Evolutionary conservation across 1,140 invertebrate genomes (phyloP), one percentile per base, ranked within the genome.

Genomic region (Cherax destructor): DNA sequence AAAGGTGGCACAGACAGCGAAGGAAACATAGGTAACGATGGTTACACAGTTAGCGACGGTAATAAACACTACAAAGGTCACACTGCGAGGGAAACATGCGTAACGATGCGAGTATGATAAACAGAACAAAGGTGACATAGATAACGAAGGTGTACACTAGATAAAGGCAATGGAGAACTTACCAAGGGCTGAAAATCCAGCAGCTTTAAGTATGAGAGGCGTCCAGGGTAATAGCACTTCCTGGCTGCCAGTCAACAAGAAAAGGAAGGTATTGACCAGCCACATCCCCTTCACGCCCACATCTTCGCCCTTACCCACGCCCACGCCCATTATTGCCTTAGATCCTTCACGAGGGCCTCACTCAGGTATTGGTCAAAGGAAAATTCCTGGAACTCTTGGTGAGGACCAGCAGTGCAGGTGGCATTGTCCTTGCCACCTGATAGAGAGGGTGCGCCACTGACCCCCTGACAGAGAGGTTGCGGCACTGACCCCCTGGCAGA

Each of bases 161-260:
- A 69, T 21, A 47, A 72, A 30, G 24, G 0, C 9, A 61, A 4
- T 50, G 61, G 6, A 49, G 24, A 24, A 89, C 83, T 80, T 65
- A 91, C 89, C 61, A 9, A 24, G 61, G 16, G 89, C 81, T 1
- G 74, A 50, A 13, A 91, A 79, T 3, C 83, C 77, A 24, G 83
- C 74, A 72, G 74, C 76, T 18, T 78, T 77, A 9, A 91, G 83
- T 30, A 91, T 77, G 18, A 91, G 83, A 7, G 89, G 81, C 3
- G 59, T 30, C 89, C 89, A 91, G 9, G 83, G 89, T 4, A 91
- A 76, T 18, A 91, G 49, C 9, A 91, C 83, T 11, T 69, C 83
- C 30, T 91, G 89, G 47, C 80, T 84, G 24, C 72, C 89, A 76
- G 89, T 91, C 89, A 91, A 83, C 13, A 91, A 56, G 11, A 91